Conservation (phyloP, 23 tunicate genomes). For the Ciona savignyi region DNA sequence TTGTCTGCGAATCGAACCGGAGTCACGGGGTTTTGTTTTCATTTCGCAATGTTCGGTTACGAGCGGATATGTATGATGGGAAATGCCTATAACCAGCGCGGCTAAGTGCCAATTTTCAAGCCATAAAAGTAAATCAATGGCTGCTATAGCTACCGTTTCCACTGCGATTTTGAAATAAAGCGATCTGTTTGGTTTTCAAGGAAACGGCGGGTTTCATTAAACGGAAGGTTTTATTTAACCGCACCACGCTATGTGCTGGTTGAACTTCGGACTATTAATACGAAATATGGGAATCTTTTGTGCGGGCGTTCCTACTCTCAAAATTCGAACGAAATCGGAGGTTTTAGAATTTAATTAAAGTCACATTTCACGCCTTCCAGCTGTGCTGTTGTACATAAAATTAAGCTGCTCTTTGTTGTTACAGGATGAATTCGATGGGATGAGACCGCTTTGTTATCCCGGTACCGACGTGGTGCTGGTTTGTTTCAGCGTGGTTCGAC, state of each 20-base stretch:
- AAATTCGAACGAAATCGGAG: not conserved
- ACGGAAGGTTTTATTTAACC: not conserved
- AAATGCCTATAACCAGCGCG: not conserved
- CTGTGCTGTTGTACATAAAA: no score
- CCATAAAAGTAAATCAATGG: not conserved
- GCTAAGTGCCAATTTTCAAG: not conserved
- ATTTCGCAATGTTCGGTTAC: not conserved
- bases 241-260: not conserved
- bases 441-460: constrained; percentile 85
- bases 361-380: not conserved
- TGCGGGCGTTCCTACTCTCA: not conserved
- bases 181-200: no score
- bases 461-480: constrained; percentile 86
- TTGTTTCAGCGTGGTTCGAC: constrained; percentile 97
- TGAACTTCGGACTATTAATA: not conserved
- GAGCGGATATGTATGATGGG: not conserved
- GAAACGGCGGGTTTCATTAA: not conserved
- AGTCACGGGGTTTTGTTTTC: no score
- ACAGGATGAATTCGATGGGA: constrained; percentile 90
- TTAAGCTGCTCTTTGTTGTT: constrained; percentile 9
- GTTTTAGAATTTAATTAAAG: not conserved
- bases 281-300: not conserved
- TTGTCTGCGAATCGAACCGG: no score
- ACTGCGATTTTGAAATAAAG: no score
- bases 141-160: not conserved